Base-by-base conservation (phyloP, 1,140 invertebrate species). In the Aporrectodea caliginosa region DNA sequence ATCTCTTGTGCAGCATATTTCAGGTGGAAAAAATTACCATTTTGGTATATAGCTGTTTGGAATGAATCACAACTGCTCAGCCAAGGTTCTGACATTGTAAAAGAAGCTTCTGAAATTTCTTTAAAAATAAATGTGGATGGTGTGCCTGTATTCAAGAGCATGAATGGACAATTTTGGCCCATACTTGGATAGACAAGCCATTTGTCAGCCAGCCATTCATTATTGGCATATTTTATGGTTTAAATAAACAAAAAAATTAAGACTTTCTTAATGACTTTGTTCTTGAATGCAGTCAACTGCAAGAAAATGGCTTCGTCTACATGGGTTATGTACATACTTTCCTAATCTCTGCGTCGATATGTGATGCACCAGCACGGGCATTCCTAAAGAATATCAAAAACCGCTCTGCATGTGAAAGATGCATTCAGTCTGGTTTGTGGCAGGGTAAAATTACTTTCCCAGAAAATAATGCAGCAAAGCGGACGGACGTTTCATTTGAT, bases 61-160 rank as follows among this genome's bases (percentile, higher is more conserved):
- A 58, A 12, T 58, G 6, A 58, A 22, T 6, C 6, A 22, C 6
- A 58, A 22, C 43, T 58, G 6, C 43, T 6, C 43, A 58, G 43
- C 6, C 6, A 12, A 22, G 6, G 6, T 12, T 6, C 43, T 58
- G 43, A 58, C 6, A 22, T 12, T 58, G 43, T 6, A 58, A 22
- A 22, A 58, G 43, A 58, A 58, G 43, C 43, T 58, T 6, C 22
- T 58, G 22, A 58, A 58, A 22, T 58, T 6, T 22, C 6, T 1
- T 30, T 78, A 1, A 78, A 78, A 27, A 78, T 78, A 71, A 68
- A 78, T 78, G 58, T 75, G 6, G 68, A 43, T 30, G n/a, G n/a
- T n/a, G n/a, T n/a, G n/a, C n/a, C n/a, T n/a, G 27, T 0, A 91
- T 92, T 0, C 88, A 89, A 33, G 91, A 92, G 69, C 93, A 92